Evolutionary conservation across 2,888 invertebrate species (phyloP).

Genomic region (Eupithecia tripunctaria): DNA sequence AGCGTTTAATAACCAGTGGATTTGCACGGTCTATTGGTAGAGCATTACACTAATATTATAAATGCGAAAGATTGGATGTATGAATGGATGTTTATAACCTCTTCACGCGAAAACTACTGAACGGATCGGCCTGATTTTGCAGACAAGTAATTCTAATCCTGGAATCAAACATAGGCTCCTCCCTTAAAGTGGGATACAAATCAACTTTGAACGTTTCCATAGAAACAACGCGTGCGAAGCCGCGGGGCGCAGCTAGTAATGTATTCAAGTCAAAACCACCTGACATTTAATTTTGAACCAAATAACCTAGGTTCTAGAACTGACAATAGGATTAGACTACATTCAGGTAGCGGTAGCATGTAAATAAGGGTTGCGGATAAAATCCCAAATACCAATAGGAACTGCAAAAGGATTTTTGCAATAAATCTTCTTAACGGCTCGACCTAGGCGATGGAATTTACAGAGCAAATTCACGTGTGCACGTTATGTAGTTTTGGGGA

Average conservation of each 20-base stretch:
- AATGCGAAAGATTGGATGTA: too few species aligned
- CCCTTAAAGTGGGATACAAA: too few species aligned
- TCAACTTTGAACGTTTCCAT: too few species aligned
- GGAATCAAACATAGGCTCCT: too few species aligned
- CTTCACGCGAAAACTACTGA: too few species aligned
- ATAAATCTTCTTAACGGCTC: slow-evolving; percentile 23
- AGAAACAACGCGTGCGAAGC: too few species aligned
- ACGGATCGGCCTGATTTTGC: too few species aligned
- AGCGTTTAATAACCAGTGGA: slow-evolving; percentile 3
- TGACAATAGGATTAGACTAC: background rate
- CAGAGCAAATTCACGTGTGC: background rate
- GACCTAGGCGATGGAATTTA: slow-evolving; percentile 18
- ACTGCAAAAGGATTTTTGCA: slow-evolving; percentile 26
- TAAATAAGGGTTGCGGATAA: slow-evolving; percentile 25
- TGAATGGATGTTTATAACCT: too few species aligned
- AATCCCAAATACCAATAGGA: slow-evolving; percentile 27
- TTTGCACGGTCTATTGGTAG: background rate
- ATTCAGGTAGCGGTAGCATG: slow-evolving; percentile 12
- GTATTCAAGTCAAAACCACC: background rate
- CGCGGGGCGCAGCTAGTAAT: too few species aligned
- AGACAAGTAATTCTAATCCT: too few species aligned
- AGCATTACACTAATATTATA: too few species aligned
- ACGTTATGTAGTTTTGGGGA: background rate
- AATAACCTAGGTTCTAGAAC: background rate
- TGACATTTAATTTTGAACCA: background rate